Base-by-base conservation (phyloP, 92 coral and sea anemone genomes). In the Epizoanthus fatuus region DNA sequence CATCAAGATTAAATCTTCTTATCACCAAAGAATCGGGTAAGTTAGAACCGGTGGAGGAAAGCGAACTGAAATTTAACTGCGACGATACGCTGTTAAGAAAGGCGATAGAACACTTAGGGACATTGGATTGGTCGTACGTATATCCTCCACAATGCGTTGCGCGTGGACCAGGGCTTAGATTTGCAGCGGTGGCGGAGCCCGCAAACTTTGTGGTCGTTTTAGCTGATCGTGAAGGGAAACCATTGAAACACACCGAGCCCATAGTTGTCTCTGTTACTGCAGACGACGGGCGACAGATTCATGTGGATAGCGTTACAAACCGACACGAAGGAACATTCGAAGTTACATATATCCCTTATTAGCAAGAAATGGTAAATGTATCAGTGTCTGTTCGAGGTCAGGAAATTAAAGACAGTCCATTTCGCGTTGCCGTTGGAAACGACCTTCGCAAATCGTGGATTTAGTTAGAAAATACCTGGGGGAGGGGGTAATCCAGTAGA, bases 391-490 rank as follows among this genome's bases (percentile, higher is more conserved):
- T 91, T 51, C 68, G 38, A 11, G 94, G 88, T 10, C 68, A 86
- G 65, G 84, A 83, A 12, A 91, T 91, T 16, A 77, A 63, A 56
- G 91, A 85, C 12, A 84, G 91, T 40, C 94, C 94, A 0, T 91
- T 86, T 55, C 45, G 79, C 8, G 94, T 91, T 47, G 65, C 81
- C n/a, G 91, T 83, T 12, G 73, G 83, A 5, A 56, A 72, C 49
- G 81, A 80, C 80, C 64, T 91, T 32, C 69, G 80, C 19, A 91
- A 86, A 15, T 91, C 94, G 1, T 91, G 94, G 94, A 91, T 91
- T 7, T 91, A 81, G 53, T 54, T 38, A 15, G 0, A 16, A 19
- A 32, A 77, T 19, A 17, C 39, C 53, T 49, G 53, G 53, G 14
- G 11, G 53, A 49, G 53, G 53, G 2, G 3, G 53, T 49, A 8